A percentile compares a stretch with the other conserved stretches of the same genome.
These are phyloP conservation scores for Myrmecobius fasciatus DNA, from an alignment of 2,113 vertebrate species.

Conservation along the genomic window DNA sequence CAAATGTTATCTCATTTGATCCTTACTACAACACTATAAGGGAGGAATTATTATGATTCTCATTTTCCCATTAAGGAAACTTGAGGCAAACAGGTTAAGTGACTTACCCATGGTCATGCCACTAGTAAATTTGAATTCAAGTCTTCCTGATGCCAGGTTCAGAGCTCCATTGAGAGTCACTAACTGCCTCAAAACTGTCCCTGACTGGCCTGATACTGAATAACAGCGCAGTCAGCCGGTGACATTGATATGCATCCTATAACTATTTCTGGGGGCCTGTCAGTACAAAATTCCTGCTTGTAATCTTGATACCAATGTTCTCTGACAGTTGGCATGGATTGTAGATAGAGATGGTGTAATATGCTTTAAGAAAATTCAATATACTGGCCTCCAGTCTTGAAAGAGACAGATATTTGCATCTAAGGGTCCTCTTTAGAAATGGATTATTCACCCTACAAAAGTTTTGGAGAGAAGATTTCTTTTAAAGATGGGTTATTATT, in stretches of 20 bases:
- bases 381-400: not conserved
- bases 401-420: not conserved
- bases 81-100: not conserved
- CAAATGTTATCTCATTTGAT: not conserved
- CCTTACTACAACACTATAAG: not conserved
- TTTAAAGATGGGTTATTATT: not conserved
- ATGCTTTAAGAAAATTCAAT: not conserved
- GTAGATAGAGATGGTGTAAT: not conserved
- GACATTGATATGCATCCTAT: not conserved
- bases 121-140: not conserved
- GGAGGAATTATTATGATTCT: not conserved
- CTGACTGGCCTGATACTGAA: constrained; percentile 36
- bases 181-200: not conserved
- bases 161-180: not conserved
- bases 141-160: not conserved
- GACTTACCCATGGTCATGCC: not conserved
- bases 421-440: not conserved
- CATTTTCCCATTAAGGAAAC: not conserved
- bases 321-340: not conserved
- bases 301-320: accelerated
- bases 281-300: not conserved
- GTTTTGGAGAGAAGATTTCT: not conserved
- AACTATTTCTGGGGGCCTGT: not conserved
- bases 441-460: not conserved
- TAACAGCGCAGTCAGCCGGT: constrained; percentile 55